These are phyloP conservation scores for Ophraella communa DNA, from an alignment of 2,888 invertebrate species.

Conservation along the genomic window DNA sequence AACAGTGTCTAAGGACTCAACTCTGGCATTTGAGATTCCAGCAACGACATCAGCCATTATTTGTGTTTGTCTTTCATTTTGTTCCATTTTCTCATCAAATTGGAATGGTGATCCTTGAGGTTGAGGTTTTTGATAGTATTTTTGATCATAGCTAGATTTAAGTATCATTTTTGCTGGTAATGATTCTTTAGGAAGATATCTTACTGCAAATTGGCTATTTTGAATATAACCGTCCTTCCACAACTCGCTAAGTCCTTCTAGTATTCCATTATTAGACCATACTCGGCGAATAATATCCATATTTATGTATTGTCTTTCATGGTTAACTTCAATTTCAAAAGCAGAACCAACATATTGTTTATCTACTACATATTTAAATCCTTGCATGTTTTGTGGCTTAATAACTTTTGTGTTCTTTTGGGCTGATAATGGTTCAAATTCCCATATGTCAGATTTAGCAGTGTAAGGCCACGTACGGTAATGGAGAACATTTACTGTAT, in stretches of 20 bases:
- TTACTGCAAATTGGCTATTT: slow-evolving; percentile 62
- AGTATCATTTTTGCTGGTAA: slow-evolving; percentile 37
- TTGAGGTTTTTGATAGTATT: slow-evolving; percentile 35
- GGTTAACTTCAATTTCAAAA: slow-evolving; percentile 64
- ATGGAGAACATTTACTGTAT: slow-evolving; percentile 65
- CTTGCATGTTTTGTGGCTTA: slow-evolving; percentile 49
- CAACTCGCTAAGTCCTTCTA: slow-evolving; percentile 46
- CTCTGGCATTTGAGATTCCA: slow-evolving; percentile 64
- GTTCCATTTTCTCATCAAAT: slow-evolving; percentile 55
- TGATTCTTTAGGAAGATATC: slow-evolving; percentile 51
- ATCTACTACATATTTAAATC: slow-evolving; percentile 58
- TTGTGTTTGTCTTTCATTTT: slow-evolving; percentile 59
- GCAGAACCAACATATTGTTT: slow-evolving; percentile 62
- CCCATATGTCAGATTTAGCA: slow-evolving; percentile 64
- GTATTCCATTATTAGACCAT: slow-evolving; percentile 44
- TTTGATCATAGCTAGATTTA: slow-evolving; percentile 36
- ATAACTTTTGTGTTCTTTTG: slow-evolving; percentile 58
- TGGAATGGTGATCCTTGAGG: slow-evolving; percentile 24
- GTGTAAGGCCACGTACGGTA: slow-evolving; percentile 72
- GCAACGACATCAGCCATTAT: slow-evolving; percentile 64
- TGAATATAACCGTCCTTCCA: slow-evolving; percentile 60
- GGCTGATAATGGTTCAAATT: slow-evolving; percentile 62
- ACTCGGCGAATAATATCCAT: slow-evolving; percentile 52
- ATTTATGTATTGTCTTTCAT: slow-evolving; percentile 62
- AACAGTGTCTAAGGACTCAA: slow-evolving; percentile 63